Conservation (phyloP, 2,113 vertebrate genomes). For the Origma solitaria region DNA sequence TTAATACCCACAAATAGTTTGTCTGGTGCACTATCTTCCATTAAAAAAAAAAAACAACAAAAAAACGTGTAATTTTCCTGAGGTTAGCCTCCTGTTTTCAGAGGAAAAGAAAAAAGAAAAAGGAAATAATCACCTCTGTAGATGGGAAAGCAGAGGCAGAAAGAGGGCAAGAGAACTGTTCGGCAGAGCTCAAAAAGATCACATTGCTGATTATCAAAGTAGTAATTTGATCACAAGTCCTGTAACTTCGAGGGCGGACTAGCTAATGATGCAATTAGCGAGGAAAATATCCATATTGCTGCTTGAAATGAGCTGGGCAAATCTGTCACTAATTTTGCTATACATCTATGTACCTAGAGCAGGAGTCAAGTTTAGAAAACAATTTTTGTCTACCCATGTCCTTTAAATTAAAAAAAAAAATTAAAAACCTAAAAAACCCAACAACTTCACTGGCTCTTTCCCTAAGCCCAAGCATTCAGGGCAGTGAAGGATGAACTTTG, state of each 20-base stretch:
- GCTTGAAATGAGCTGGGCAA: neutral
- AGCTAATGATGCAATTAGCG: conserved; percentile 39
- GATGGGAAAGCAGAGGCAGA: neutral
- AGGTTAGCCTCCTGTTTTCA: neutral
- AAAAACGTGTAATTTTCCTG: neutral
- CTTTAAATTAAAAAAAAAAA: neutral
- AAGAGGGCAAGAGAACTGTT: neutral
- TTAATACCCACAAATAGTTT: neutral
- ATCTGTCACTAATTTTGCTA: neutral
- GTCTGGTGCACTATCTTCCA: neutral
- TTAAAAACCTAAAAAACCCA: no score
- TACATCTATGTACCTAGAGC: neutral
- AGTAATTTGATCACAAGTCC: neutral
- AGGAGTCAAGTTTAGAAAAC: neutral
- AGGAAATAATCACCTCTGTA: neutral
- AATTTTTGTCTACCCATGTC: neutral
- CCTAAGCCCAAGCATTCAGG: neutral
- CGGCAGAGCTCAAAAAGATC: neutral
- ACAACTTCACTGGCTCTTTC: neutral
- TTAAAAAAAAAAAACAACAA: neutral
- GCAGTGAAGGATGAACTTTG: neutral
- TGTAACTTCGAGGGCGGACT: neutral
- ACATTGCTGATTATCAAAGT: neutral
- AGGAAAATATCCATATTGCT: neutral
- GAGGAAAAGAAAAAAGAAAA: neutral